Evolutionary conservation across 2,797 vertebrate genomes (phyloP), one percentile per base, ranked within the genome.

Genomic region (Gymnothorax reevesii): DNA sequence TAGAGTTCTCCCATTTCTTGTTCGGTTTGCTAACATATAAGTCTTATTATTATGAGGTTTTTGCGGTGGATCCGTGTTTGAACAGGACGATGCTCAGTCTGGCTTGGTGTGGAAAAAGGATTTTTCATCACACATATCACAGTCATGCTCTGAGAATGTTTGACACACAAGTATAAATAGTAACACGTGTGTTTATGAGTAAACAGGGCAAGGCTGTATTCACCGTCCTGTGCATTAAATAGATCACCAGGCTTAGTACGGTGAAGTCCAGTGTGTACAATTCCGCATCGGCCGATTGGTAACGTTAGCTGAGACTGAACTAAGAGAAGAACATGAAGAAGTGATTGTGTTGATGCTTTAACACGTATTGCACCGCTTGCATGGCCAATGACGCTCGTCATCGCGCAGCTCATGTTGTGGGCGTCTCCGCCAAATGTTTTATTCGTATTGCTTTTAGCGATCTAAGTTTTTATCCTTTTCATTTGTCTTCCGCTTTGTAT

Each of bases 401-500:
- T 10, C 25, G n/a, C 25, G n/a, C n/a, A 4, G 66, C 27, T 69
- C 66, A 27, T 69, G 66, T 12, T 33, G 71, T 75, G 75, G 42
- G 75, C 75, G 75, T 79, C 75, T 79, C 42, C 42, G 42, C 75
- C 42, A 79, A 20, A 52, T 54, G 27, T 79, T 79, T 20, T 17
- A 20, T 79, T 54, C 42, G 2, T 17, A 52, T 79, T 15, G 10
- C 17, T 79, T 79, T 52, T 33, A 75, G 27, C 71, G 2, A 64
- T 79, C 22, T 52, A 52, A 20, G 42, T 79, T 52, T 79, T 22
- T 52, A 52, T 3, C 17, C 22, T 75, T 33, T 33, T 15, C 3
- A 1, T 33, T 33, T 75, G 13, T 52, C 15, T 90, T 89, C 77
- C n/a, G 82, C 82, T 86, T 52, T 90, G 89, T 93, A 92, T 90